Percentiles rank a stretch among this genome's conserved stretches.
phyloP scores from a whole-genome alignment of 2,888 invertebrate genomes.

The Ectemnius continuus region DNA sequence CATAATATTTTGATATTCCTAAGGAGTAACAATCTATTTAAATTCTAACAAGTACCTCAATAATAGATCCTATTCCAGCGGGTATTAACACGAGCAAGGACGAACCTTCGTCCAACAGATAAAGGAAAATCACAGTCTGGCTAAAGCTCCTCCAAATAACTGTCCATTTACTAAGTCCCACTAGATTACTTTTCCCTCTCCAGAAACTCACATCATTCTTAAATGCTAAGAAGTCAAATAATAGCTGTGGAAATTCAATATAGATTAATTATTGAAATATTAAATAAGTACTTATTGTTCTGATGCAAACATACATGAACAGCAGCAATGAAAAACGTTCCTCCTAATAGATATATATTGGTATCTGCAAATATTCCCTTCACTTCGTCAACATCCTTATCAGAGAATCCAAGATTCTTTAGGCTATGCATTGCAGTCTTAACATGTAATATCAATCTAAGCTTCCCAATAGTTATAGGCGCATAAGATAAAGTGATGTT shows the following conservation, averaged over 20 bases:
- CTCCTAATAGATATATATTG: slow-evolving; percentile 92
- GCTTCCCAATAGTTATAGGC: slow-evolving; percentile 89
- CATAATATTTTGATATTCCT: not conserved
- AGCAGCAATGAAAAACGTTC: slow-evolving; percentile 94
- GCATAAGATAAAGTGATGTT: slow-evolving; percentile 85
- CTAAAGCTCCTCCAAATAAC: slow-evolving; percentile 97
- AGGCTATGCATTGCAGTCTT: slow-evolving; percentile 86
- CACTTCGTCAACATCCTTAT: slow-evolving; percentile 97
- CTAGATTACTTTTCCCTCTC: slow-evolving; percentile 91
- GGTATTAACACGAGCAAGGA: slow-evolving; percentile 93
- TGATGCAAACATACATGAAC: slow-evolving; percentile 89
- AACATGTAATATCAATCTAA: slow-evolving; percentile 88
- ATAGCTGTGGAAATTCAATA: slow-evolving; percentile 82
- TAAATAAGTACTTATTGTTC: not conserved
- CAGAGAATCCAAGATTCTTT: slow-evolving; percentile 89
- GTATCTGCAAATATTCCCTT: slow-evolving; percentile 98
- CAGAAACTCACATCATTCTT: slow-evolving; percentile 99
- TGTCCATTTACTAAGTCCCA: slow-evolving; percentile 92
- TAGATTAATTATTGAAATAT: not conserved
- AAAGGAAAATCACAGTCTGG: slow-evolving; percentile 93
- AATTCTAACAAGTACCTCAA: slow-evolving; percentile 84
- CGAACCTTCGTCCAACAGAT: slow-evolving; percentile 94
- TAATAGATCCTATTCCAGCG: slow-evolving; percentile 90
- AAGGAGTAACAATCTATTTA: not conserved
- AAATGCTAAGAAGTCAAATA: slow-evolving; percentile 98